Evolutionary conservation across 2,888 invertebrate genomes (phyloP), one percentile per base, ranked within the genome.

Genomic region (Biston stratarius): DNA sequence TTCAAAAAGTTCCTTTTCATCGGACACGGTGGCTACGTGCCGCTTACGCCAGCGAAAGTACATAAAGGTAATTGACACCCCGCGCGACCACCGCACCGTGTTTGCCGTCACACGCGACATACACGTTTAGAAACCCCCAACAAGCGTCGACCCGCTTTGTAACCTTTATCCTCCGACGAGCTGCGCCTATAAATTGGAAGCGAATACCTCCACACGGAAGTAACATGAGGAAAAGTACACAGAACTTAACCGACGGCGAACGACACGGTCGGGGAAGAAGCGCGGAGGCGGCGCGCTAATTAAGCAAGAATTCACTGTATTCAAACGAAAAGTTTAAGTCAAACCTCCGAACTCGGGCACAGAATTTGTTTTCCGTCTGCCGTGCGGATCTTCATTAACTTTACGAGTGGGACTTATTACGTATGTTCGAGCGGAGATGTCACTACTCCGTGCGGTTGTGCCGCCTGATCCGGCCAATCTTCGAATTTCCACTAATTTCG

Each of bases 401-500:
- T 85, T 82, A 82, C 83, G 81, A 86, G 88, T 83, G 77, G 80
- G 83, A 89, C 87, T 90, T 90, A 88, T 90, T 87, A 88, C 83
- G 85, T 87, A 84, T 90, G 88, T 90, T 89, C 88, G 85, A 88
- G 83, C 86, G 76, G 58, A 59, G 67, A 63, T 84, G 83, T 85
- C 82, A 83, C 82, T 86, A 86, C 88, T 86, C 86, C 87, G 71
- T 87, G 87, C 83, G 85, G 84, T 83, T 84, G 86, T 84, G 79
- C 79, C 84, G 84, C 79, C 83, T 90, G 88, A 91, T 90, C 86
- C 86, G 67, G 79, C 84, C 82, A 77, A 85, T 84, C 83, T 89
- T 89, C 86, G 88, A 86, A 91, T 87, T 88, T 84, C 81, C 81
- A 87, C 92, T 89, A 91, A 92, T 92, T 91, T 89, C 82, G 82